Base-by-base conservation (phyloP, 2,113 vertebrate genomes). In the Muntiacus muntjak region DNA sequence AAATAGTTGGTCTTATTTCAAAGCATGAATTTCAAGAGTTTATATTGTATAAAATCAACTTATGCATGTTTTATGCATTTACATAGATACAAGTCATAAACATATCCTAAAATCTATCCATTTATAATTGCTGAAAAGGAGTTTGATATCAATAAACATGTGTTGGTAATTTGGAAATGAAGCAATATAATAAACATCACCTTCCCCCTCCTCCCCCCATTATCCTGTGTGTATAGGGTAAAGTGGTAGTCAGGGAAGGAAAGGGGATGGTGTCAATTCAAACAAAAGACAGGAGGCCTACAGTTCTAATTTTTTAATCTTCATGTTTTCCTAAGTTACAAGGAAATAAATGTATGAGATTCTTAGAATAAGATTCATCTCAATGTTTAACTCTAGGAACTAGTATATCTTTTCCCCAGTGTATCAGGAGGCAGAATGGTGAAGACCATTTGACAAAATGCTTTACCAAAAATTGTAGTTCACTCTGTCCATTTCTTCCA, bases 171-270 rank as follows among this genome's bases (percentile, higher is more conserved):
- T 90, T 16, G 60, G 9, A 90, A 52, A 3, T 40, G 23, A 88
- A 67, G 33, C 3, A 88, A 76, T 57, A 30, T 71, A 76, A 50
- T 3, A 58, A 58, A 40, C 25, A 40, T 3, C 26, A 81, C 11
- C 0, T 0, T 6, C 33, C 0, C 12, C 13, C 0, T 3, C 40
- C 57, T 52, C 55, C 43, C 60, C 40, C 36, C 52, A 89, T 45
- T 5, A 78, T 0, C 16, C 82, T 64, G 1, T 57, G 2, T 86
- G 1, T 76, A 11, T 74, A 40, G 26, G 7, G 25, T 55, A 47
- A 57, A 6, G 54, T 0, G 54, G 1, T n/a, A 40, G 19, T 30
- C 23, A 19, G 40, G 16, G 47, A 57, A 87, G 21, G 36, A 71
- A 52, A 10, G n/a, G 10, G 2, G 16, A 26, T 47, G 7, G 3